phyloP scores from a whole-genome alignment of 2,797 vertebrate genomes.

The Pangasius djambal region DNA sequence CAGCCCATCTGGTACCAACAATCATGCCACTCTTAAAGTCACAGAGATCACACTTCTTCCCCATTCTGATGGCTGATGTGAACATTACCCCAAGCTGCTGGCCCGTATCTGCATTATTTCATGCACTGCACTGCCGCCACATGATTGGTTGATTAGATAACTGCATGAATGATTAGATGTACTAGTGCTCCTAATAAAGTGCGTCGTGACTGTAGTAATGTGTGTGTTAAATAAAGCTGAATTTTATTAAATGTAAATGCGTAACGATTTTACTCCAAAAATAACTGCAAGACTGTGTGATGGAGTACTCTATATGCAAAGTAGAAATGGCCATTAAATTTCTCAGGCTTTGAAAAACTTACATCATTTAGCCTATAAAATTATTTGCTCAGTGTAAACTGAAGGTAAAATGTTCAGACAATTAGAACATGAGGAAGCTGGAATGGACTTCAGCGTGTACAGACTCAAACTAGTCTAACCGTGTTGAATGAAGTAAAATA shows the following conservation, averaged over 20 bases:
- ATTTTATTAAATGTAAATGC: neutral
- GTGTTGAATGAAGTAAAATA: neutral
- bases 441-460: neutral
- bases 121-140: neutral
- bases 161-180: neutral
- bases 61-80: neutral
- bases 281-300: neutral
- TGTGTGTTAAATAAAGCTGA: neutral
- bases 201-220: no score
- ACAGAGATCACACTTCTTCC: neutral
- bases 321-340: neutral
- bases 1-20: no score
- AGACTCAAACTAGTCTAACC: neutral
- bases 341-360: neutral
- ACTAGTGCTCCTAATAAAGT: conserved; percentile 1
- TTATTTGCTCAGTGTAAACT: neutral
- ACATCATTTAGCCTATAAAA: neutral
- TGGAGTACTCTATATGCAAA: neutral
- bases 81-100: no score
- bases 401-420: neutral
- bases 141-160: neutral
- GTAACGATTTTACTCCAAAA: neutral
- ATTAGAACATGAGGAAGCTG: neutral
- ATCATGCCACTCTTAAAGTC: no score
- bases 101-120: no score